phyloP scores from a whole-genome alignment of 23 tunicate species.

The Trididemnum clinides region DNA sequence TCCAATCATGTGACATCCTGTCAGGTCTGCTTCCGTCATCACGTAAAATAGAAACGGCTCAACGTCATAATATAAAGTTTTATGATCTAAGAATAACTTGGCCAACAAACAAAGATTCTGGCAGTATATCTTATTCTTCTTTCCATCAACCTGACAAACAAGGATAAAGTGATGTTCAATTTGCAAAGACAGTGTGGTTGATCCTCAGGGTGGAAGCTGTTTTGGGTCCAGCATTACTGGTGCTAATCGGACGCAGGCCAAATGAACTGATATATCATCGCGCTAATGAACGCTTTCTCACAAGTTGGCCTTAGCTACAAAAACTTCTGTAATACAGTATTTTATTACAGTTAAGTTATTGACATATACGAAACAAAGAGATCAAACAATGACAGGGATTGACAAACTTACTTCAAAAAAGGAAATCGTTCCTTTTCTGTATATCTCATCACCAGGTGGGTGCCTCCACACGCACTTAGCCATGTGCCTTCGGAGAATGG shows the following conservation, averaged over 20 bases:
- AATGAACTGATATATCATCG: too few relatives aligned
- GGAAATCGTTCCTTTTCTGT: slow-evolving; percentile 81
- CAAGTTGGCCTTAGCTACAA: too few relatives aligned
- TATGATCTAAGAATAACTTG: slow-evolving; percentile 91
- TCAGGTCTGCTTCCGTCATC: slow-evolving; percentile 86
- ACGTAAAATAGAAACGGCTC: slow-evolving; percentile 97
- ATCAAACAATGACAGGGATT: too few relatives aligned
- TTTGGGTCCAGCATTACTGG: too few relatives aligned
- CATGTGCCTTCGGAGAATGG: slow-evolving; percentile 89
- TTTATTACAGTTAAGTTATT: too few relatives aligned
- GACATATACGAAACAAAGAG: too few relatives aligned
- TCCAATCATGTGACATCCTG: slow-evolving; percentile 95
- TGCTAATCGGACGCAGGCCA: too few relatives aligned
- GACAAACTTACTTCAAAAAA: slow-evolving; percentile 86
- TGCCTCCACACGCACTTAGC: slow-evolving; percentile 89
- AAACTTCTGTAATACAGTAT: too few relatives aligned
- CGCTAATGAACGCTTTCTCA: too few relatives aligned
- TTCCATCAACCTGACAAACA: slow-evolving; percentile 85
- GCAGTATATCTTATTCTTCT: slow-evolving; percentile 95
- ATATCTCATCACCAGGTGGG: slow-evolving; percentile 99
- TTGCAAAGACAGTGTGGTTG: too few relatives aligned
- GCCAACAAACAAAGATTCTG: slow-evolving; percentile 95
- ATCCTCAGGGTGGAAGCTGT: too few relatives aligned
- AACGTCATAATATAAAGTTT: slow-evolving; percentile 91
- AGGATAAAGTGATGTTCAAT: too few relatives aligned